Evolutionary conservation across 2,113 vertebrate species (phyloP), one percentile per base, ranked within the genome.

Genomic region (Python bivittatus): DNA sequence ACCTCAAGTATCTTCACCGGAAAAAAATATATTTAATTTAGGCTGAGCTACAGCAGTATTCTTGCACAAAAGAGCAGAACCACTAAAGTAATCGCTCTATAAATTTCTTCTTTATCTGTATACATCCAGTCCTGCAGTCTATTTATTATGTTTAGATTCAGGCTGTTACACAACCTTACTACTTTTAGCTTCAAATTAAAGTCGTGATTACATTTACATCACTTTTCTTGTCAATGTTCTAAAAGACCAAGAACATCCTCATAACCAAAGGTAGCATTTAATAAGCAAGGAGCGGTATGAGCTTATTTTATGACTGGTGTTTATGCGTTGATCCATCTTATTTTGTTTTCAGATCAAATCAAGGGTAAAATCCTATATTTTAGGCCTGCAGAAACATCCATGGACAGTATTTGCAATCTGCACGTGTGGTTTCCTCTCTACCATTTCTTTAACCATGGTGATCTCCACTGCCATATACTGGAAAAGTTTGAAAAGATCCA

Each of bases 341-440:
- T 97, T 97, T 97, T 97, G 96, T 97, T 98, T 98, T 97, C 98
- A 99, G 98, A 98, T 98, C 98, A 98, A 98, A 98, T 97, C 97
- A 95, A 98, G 98, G 97, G 95, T 99, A 96, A 95, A 98, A 96
- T 96, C 98, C 93, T 99, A 98, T 98, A 97, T 98, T 97, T 97
- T 98, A 98, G 97, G 98, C 97, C 98, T 99, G 97, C 98, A 97
- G 97, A 98, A 97, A 94, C 98, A 95, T 95, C 98, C 98, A 1
- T 98, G 98, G 98, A 98, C 97, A 90, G 96, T 99, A 97, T 98
- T 98, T 95, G 98, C 98, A 94, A 98, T 99, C 98, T 99, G 96
- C 97, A 94, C 97, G 96, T 97, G 98, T 98, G 96, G 97, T 96
- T 95, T 98, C 97, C 93, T 96, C 60, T 97, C 97, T 60, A 97